Conservation (phyloP, 2,888 invertebrate species). For the Crematogaster levior region DNA sequence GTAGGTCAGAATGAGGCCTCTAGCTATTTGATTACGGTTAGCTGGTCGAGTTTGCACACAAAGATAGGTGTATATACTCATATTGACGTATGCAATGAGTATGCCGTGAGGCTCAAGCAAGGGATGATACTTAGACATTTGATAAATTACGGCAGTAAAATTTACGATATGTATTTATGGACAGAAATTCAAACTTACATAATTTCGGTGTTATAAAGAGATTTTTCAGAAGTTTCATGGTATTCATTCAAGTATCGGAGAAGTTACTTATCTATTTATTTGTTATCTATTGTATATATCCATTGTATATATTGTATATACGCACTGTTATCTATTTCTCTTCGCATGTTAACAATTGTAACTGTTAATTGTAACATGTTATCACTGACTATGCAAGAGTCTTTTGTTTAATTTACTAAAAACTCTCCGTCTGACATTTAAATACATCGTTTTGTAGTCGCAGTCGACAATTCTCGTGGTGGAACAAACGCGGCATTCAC, state of each 20-base stretch:
- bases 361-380: conserved; percentile 6
- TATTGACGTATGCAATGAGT: conserved; percentile 18
- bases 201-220: neutral
- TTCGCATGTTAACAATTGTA: neutral
- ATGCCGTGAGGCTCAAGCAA: conserved; percentile 21
- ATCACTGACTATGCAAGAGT: neutral
- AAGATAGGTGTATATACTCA: conserved; percentile 21
- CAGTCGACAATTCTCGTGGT: neutral
- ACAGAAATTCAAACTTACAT: neutral
- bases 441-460: conserved; percentile 17
- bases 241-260: neutral
- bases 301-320: too few relatives aligned
- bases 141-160: conserved; percentile 16
- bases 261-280: neutral
- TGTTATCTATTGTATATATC: too few relatives aligned
- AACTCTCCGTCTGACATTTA: neutral
- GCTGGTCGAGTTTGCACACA: conserved; percentile 1
- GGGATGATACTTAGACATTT: conserved; percentile 20
- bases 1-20: conserved; percentile 59
- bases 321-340: neutral
- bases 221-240: neutral
- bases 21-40: conserved; percentile 59
- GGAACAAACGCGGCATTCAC: conserved; percentile 29
- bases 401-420: conserved; percentile 11
- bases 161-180: neutral